These are phyloP conservation scores for Plemyria rubiginata DNA, from an alignment of 2,888 invertebrate species.

Conservation along the genomic window DNA sequence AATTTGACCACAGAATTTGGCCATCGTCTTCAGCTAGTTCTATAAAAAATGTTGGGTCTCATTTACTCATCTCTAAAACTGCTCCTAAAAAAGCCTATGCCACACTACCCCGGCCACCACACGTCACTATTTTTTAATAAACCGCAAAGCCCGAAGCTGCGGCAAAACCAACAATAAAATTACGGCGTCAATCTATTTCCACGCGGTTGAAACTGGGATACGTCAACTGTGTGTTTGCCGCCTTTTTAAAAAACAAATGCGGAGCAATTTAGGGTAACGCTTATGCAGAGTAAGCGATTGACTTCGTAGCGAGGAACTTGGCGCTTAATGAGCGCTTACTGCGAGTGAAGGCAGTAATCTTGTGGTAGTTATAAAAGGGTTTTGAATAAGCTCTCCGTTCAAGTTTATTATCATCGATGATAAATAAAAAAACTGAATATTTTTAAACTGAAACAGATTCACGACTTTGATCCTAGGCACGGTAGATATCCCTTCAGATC, in stretches of 20 bases:
- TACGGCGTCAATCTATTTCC: slow-evolving; percentile 38
- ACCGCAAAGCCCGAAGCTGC: slow-evolving; percentile 29
- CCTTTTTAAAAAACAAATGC: slow-evolving; percentile 26
- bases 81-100: slow-evolving; percentile 12
- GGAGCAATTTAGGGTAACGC: slow-evolving; percentile 20
- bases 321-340: slow-evolving; percentile 1
- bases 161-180: slow-evolving; percentile 37
- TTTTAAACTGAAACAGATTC: too few species aligned
- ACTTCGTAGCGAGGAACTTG: slow-evolving; percentile 1
- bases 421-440: too few species aligned
- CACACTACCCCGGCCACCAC: slow-evolving; percentile 16
- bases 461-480: too few species aligned
- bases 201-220: slow-evolving; percentile 28
- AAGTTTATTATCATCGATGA: too few species aligned
- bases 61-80: not conserved
- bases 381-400: not conserved
- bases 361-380: not conserved
- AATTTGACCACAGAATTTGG: too few species aligned
- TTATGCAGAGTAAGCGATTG: slow-evolving; percentile 13
- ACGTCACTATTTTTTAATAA: slow-evolving; percentile 37
- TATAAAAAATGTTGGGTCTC: not conserved
- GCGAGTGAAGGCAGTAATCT: not conserved
- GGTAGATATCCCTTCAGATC: too few species aligned
- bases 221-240: slow-evolving; percentile 31
- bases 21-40: too few species aligned